These are phyloP conservation scores for Allolobophora icterica DNA, from an alignment of 2,888 invertebrate species.

Conservation along the genomic window DNA sequence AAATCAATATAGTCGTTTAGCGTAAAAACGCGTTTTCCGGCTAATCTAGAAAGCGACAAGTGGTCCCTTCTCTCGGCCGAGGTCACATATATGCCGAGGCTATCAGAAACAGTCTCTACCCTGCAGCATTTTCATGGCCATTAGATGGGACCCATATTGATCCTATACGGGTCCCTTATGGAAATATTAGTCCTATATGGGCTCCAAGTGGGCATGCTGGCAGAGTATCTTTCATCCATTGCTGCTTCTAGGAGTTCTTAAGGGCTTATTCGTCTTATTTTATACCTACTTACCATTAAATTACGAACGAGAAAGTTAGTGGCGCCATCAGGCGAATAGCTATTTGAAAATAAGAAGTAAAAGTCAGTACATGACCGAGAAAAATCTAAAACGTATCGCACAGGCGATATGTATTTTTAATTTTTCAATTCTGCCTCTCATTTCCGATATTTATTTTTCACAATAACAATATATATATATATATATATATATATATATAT, in stretches of 20 bases:
- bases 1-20: too few species aligned
- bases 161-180: too few species aligned
- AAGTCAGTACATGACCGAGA: not conserved
- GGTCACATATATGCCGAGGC: too few species aligned
- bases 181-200: too few species aligned
- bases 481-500: too few species aligned
- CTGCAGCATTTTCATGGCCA: too few species aligned
- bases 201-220: too few species aligned
- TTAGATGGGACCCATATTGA: too few species aligned
- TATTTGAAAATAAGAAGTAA: not conserved
- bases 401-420: not conserved
- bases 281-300: not conserved
- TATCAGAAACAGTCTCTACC: not conserved
- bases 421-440: not conserved
- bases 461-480: not conserved
- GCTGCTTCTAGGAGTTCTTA: not conserved
- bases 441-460: not conserved
- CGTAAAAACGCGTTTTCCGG: too few species aligned
- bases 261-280: not conserved
- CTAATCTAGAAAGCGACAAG: too few species aligned
- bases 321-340: slow-evolving; percentile 5
- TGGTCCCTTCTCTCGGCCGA: too few species aligned
- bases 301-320: not conserved
- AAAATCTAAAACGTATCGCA: not conserved
- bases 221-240: not conserved